Evolutionary conservation across 1,140 invertebrate genomes (phyloP), one percentile per base, ranked within the genome.

Genomic region (Drosophila subobscura): DNA sequence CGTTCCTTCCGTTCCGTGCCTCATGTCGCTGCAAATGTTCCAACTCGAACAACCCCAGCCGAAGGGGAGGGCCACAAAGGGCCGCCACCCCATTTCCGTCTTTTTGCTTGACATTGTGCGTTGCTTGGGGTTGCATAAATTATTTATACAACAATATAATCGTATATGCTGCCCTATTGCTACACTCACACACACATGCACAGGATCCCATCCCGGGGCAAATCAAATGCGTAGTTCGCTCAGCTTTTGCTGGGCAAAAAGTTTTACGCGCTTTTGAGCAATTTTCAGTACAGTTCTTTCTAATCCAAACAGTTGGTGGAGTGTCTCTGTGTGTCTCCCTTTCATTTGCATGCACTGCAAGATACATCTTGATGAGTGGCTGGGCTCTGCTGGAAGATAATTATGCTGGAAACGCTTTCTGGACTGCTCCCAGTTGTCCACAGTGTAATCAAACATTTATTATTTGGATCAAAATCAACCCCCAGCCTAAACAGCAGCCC

Each of bases 111-210:
- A 14, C 53, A 55, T 68, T 49, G 46, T 56, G 47, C 41, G 59
- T 85, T 80, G 64, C 79, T 85, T 80, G 68, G 79, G 80, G 83
- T 85, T 81, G 80, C 80, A 86, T 81, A 86, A 85, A 85, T 81
- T 83, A 75, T 84, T 77, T 83, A 75, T 84, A 61, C 25, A 77
- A 73, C 37, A 75, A 45, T 60, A 58, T 58, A 40, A 22, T 29
- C 5, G 23, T 54, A 40, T 27, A 50, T 52, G 46, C 59, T 59
- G 47, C 16, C 16, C 0, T 20, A 20, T 20, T 20, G 16, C 16
- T 20, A 20, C 16, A 58, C 50, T 71, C 54, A 25, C 37, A 27
- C 50, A 61, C 72, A 37, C 33, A 37, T 37, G 1, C 25, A 5
- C 25, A 5, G 25, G 25, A 27, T 6, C 25, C 25, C 25, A 27